Conservation (phyloP, 2,888 invertebrate genomes). For the Xestia xanthographa region DNA sequence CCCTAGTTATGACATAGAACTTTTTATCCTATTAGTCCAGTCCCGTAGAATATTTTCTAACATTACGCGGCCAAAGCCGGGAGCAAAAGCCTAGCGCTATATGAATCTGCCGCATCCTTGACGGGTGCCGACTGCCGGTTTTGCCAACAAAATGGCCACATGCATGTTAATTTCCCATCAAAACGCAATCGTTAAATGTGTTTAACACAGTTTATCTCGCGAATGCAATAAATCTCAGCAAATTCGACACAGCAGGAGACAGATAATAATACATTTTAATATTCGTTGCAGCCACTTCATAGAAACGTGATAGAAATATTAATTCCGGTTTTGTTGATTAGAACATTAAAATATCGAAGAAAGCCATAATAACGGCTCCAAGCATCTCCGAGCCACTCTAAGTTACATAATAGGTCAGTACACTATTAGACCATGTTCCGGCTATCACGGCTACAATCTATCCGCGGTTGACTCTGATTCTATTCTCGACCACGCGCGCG, state of each 20-base stretch:
- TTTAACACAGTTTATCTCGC: background rate
- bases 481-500: conserved; percentile 44
- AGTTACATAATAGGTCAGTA: conserved; percentile 51
- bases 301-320: background rate
- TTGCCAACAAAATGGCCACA: conserved; percentile 29
- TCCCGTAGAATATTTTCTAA: background rate
- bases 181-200: background rate
- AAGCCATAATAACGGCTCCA: conserved; percentile 11
- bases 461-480: conserved; percentile 8
- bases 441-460: conserved; percentile 32
- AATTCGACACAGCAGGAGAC: background rate
- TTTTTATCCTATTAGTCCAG: background rate
- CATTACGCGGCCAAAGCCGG: background rate
- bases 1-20: background rate
- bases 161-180: conserved; percentile 19
- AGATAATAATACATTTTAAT: background rate
- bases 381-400: background rate
- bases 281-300: background rate
- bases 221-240: conserved; percentile 5
- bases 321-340: conserved; percentile 6
- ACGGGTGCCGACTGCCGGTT: background rate
- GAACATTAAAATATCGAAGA: background rate
- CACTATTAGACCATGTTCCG: conserved; percentile 31
- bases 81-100: background rate
- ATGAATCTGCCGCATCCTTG: background rate